Base-by-base conservation (phyloP, 1,140 invertebrate genomes). In the Argopecten irradians region DNA sequence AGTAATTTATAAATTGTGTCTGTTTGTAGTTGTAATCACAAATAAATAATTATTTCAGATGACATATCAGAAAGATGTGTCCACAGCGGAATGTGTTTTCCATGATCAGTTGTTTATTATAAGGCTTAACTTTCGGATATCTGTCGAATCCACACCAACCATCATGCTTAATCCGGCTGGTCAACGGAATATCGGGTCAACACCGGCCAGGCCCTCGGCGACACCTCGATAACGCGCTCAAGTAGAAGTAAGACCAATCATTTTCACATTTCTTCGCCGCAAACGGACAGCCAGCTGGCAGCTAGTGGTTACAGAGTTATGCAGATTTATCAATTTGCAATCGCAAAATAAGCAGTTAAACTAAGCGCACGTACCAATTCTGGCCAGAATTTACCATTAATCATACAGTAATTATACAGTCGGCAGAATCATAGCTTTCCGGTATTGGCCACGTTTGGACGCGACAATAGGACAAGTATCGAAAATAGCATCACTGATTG, bases 261-360 rank as follows among this genome's bases (percentile, higher is more conserved):
- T 71, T 71, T 71, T 71, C 55, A 71, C 55, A 71, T 71, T 71
- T 71, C n/a, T n/a, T n/a, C 28, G n/a, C 22, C 55, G 55, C n/a
- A 28, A 16, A 71, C 1, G 2, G 55, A 7, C n/a, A 71, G 55
- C 55, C 55, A 71, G 55, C 55, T 71, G 55, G 55, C 55, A 71
- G 55, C 22, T 16, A n/a, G 55, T 71, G 2, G 16, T 71, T 71
- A 71, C 22, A 71, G 3, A 8, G 55, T 71, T 71, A 71, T 71
- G 55, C n/a, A 71, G 55, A 71, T 71, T 71, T 71, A 71, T 71
- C 55, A 71, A 71, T 71, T 71, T 71, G 55, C 55, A 71, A 71
- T 28, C 55, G 55, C 55, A 71, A 71, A 71, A 28, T 28, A 71
- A 71, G 55, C 55, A 71, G 55, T 71, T 71, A 71, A 71, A 71